Evolutionary conservation across 2,888 invertebrate species (phyloP).

Genomic region (Pilophorus perplexus): DNA sequence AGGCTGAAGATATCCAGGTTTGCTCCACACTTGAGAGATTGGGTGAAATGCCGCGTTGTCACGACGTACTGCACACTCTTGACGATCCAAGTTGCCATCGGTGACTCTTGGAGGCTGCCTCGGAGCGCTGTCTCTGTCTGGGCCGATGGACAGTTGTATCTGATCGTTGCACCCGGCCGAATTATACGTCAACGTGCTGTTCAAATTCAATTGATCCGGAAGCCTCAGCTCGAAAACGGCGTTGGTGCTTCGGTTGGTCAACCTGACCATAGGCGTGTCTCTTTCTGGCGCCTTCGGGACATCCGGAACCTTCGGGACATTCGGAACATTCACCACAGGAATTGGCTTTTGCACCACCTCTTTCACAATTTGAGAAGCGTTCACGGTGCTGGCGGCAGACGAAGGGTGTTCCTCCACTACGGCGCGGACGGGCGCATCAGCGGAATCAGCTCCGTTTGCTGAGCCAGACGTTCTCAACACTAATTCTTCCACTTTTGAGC

Average conservation of each 20-base stretch:
- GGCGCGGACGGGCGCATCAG: background rate
- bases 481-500: too few species aligned
- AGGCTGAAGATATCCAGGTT: background rate
- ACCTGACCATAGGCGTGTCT: slow-evolving; percentile 36
- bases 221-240: slow-evolving; percentile 42
- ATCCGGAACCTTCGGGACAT: background rate
- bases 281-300: background rate
- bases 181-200: slow-evolving; percentile 36
- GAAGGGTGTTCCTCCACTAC: slow-evolving; percentile 4
- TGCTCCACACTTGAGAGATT: too few species aligned
- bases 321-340: background rate
- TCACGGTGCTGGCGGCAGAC: slow-evolving; percentile 23
- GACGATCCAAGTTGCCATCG: background rate
- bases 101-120: background rate
- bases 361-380: slow-evolving; percentile 21
- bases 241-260: slow-evolving; percentile 38
- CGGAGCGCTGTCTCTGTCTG: background rate
- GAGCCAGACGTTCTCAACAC: slow-evolving; percentile 19
- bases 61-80: too few species aligned
- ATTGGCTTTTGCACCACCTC: background rate
- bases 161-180: slow-evolving; percentile 39
- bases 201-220: slow-evolving; percentile 39
- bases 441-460: slow-evolving; percentile 19
- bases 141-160: slow-evolving; percentile 38
- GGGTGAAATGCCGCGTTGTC: too few species aligned